phyloP scores from a whole-genome alignment of 2,888 invertebrate genomes.

The Aspidapion aeneum region DNA sequence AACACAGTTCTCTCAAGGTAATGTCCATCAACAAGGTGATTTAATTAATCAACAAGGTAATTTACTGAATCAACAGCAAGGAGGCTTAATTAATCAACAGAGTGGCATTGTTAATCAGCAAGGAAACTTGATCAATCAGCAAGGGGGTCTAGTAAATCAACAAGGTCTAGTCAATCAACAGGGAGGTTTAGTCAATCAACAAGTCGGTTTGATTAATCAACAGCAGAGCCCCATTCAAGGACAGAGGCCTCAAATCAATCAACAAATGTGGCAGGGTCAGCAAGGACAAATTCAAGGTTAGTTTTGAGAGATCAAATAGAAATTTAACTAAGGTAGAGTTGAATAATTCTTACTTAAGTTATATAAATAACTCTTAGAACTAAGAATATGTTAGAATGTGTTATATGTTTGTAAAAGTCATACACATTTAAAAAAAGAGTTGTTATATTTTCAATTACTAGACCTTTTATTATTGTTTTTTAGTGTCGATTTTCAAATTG shows the following conservation, averaged over 20 bases:
- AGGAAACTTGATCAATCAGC: slow-evolving; percentile 12
- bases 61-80: slow-evolving; percentile 2
- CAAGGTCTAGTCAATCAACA: slow-evolving; percentile 20
- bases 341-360: no score
- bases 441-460: no score
- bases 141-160: slow-evolving; percentile 20
- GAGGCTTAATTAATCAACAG: slow-evolving; percentile 3
- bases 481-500: no score
- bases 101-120: slow-evolving; percentile 33
- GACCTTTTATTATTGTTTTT: no score
- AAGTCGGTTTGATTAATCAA: slow-evolving; percentile 29
- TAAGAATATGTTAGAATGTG: no score
- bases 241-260: slow-evolving; percentile 37
- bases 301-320: slow-evolving; percentile 1
- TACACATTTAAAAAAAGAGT: no score
- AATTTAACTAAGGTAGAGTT: no score
- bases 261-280: slow-evolving; percentile 33
- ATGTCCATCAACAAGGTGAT: background rate
- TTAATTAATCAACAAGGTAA: background rate
- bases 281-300: slow-evolving; percentile 22
- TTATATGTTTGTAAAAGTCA: no score
- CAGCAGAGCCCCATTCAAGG: slow-evolving; percentile 34
- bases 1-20: background rate
- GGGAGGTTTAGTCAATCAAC: slow-evolving; percentile 33
- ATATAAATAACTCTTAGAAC: no score